Evolutionary conservation across 2,888 invertebrate species (phyloP).

Genomic region (Oligia strigilis): DNA sequence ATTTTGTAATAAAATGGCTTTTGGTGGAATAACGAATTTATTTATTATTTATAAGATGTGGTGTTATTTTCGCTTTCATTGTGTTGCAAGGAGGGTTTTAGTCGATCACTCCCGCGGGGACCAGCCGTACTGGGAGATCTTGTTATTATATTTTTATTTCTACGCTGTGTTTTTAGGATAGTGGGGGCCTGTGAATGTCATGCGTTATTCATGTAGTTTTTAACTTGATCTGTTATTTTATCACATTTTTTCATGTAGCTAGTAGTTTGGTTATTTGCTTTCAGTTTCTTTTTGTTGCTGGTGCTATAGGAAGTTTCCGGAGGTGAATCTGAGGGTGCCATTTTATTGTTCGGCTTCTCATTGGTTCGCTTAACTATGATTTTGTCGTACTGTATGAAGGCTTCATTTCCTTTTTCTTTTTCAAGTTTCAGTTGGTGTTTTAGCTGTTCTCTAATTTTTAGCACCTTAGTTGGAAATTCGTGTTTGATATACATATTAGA

Average conservation of each 20-base stretch:
- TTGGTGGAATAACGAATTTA: too few species aligned
- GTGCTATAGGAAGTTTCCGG: not conserved
- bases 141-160: not conserved
- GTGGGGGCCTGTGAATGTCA: too few species aligned
- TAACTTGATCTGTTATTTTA: too few species aligned
- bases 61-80: too few species aligned
- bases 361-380: not conserved
- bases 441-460: not conserved
- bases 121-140: not conserved
- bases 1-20: too few species aligned
- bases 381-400: not conserved
- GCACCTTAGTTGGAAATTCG: not conserved
- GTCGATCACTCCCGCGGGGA: not conserved
- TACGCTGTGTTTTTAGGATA: too few species aligned
- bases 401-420: not conserved
- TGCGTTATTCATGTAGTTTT: too few species aligned
- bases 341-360: not conserved
- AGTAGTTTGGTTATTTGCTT: too few species aligned
- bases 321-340: not conserved
- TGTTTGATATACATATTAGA: not conserved
- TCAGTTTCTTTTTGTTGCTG: conserved; percentile 2
- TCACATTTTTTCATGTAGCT: too few species aligned
- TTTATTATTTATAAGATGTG: too few species aligned
- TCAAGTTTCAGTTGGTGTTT: not conserved
- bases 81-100: not conserved